These are phyloP conservation scores for Darevskia mixta DNA, from an alignment of 2,797 vertebrate genomes.

Conservation along the genomic window DNA sequence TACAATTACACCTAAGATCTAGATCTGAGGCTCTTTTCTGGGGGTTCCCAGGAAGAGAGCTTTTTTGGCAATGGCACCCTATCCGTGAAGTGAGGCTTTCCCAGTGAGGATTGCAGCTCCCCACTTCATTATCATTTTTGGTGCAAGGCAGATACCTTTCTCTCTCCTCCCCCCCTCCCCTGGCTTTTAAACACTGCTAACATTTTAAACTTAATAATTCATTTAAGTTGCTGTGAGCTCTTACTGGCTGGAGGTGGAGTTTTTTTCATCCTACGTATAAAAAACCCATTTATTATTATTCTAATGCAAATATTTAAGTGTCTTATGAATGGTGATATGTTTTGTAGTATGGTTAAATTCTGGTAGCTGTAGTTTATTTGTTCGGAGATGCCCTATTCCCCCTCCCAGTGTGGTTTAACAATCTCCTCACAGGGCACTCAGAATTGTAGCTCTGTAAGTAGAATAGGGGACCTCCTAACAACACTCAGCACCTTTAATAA, in stretches of 20 bases:
- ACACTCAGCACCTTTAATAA: too few species aligned
- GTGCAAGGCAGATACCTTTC: neutral
- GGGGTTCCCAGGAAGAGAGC: neutral
- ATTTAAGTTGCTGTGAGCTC: neutral
- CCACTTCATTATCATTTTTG: neutral
- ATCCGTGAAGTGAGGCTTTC: neutral
- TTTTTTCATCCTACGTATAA: neutral
- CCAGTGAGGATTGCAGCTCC: neutral
- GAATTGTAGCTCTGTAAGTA: too few species aligned
- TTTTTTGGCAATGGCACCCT: neutral
- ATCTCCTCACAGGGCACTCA: too few species aligned
- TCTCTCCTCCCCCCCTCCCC: neutral
- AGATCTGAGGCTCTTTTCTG: neutral
- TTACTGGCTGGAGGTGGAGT: neutral
- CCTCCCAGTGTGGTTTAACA: too few species aligned
- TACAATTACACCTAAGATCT: neutral
- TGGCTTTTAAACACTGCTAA: neutral
- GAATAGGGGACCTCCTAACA: too few species aligned
- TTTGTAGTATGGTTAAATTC: too few species aligned
- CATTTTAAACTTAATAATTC: neutral
- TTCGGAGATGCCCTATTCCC: too few species aligned
- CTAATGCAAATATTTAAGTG: too few species aligned
- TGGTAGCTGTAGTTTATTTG: too few species aligned
- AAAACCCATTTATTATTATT: too few species aligned
- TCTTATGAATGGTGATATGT: too few species aligned